Base-by-base conservation (phyloP, 1,140 invertebrate species). In the Samia ricini region DNA sequence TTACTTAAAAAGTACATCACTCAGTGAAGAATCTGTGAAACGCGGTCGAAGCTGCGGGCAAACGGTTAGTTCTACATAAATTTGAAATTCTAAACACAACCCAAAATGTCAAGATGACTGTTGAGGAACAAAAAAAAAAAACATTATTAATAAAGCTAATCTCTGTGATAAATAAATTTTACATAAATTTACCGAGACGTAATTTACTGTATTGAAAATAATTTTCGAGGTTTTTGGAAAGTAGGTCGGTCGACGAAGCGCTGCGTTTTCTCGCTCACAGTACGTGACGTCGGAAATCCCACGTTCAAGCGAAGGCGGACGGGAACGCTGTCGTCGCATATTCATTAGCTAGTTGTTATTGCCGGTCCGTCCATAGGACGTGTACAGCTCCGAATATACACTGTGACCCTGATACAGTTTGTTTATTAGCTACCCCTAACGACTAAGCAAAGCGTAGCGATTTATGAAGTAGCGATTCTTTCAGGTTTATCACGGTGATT, bases 271-370 rank as follows among this genome's bases (percentile, higher is more conserved):
- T 12, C 33, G 33, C 33, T 36, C 12, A 7, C 48, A 54, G 51
- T 54, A 24, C 51, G 51, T 54, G 33, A 36, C 6, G 21, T 50
- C 21, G 22, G 19, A 62, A 56, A 62, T 56, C 61, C 54, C 54
- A 42, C 50, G 36, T 57, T 23, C 12, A 18, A 42, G 55, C 52
- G 65, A n/a, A n/a, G n/a, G n/a, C n/a, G n/a, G n/a, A 5, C 33
- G 33, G 10, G 58, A 36, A 56, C 57, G 62, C 63, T 70, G 71
- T 61, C 67, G 64, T 73, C 75, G 77, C 73, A 80, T 80, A 76
- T 80, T 80, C 76, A 80, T 77, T 69, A 74, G 69, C 52, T 76
- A 70, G 76, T 80, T 80, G 76, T 80, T 77, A 77, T 77, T 70
- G 66, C 69, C 68, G 64, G 22, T 62, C 69, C 69, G 70, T 57